phyloP scores from a whole-genome alignment of 2,797 vertebrate genomes.

The Eospalax fontanierii region DNA sequence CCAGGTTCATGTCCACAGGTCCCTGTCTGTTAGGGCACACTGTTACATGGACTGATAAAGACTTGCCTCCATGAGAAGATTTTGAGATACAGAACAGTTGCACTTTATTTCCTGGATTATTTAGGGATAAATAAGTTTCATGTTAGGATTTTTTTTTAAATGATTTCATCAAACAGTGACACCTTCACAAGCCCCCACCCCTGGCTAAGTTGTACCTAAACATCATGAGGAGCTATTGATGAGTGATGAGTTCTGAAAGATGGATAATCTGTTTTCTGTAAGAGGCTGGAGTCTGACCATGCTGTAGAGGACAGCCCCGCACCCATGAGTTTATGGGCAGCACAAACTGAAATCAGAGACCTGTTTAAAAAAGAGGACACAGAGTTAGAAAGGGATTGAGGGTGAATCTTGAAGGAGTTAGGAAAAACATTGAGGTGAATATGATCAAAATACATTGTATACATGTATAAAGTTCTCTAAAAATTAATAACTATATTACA shows the following conservation, averaged over 20 bases:
- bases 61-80: background rate
- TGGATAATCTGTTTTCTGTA: background rate
- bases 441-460: background rate
- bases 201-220: too few species aligned
- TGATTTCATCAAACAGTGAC: background rate
- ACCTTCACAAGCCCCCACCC: background rate
- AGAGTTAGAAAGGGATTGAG: background rate
- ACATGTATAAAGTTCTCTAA: background rate
- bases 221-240: background rate
- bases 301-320: background rate
- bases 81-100: background rate
- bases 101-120: conserved; percentile 16
- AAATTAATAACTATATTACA: background rate
- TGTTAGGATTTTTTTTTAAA: background rate
- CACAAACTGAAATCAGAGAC: background rate
- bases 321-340: background rate
- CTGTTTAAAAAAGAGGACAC: background rate
- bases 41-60: background rate
- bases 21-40: background rate
- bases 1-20: background rate
- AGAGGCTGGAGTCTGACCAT: too few species aligned
- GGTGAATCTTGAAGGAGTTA: background rate
- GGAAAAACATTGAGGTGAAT: background rate
- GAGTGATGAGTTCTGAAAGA: background rate
- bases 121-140: conserved; percentile 31